Conservation (phyloP, 2,113 vertebrate genomes). For the Melanocharis versteri region DNA sequence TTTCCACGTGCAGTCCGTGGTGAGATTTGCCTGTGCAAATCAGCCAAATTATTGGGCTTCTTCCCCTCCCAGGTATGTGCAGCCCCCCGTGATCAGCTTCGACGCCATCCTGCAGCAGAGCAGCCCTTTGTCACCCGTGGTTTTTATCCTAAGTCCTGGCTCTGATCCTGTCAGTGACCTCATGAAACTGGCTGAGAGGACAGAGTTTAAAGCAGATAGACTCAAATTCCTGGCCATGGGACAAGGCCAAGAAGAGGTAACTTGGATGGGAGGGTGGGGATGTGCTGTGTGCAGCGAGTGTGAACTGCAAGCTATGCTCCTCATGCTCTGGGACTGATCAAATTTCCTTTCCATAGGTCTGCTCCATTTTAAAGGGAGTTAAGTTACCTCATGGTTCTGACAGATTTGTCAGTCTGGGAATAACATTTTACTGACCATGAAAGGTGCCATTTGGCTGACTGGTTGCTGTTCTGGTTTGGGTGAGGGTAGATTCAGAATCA, state of each 20-base stretch:
- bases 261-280: background rate
- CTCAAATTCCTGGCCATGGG: slow-evolving; percentile 96
- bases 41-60: background rate
- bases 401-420: background rate
- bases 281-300: background rate
- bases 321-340: background rate
- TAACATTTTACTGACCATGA: background rate
- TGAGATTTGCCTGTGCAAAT: background rate
- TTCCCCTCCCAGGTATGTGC: slow-evolving; percentile 82
- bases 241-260: slow-evolving; percentile 94
- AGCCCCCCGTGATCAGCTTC: slow-evolving; percentile 93
- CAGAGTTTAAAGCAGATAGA: slow-evolving; percentile 82
- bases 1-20: background rate
- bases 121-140: slow-evolving; percentile 85
- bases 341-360: background rate
- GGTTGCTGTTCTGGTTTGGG: background rate
- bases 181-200: slow-evolving; percentile 86
- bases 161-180: slow-evolving; percentile 91
- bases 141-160: slow-evolving; percentile 94
- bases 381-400: background rate
- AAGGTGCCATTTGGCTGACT: background rate
- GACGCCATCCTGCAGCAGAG: slow-evolving; percentile 89
- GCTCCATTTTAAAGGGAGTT: background rate
- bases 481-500: background rate
- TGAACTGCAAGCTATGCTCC: background rate